Evolutionary conservation across 2,113 vertebrate genomes (phyloP).

Genomic region (Clarias gariepinus): DNA sequence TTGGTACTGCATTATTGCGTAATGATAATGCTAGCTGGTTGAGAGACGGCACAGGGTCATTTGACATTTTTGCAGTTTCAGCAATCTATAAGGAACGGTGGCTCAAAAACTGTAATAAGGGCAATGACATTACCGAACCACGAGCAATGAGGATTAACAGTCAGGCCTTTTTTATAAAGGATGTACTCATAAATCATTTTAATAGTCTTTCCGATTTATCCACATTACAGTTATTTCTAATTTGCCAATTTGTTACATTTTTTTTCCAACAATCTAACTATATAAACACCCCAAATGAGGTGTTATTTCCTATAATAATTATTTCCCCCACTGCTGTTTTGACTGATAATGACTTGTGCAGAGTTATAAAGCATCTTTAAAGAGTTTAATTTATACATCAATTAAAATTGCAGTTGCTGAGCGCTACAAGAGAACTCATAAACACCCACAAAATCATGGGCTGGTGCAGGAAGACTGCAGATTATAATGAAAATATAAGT

Average conservation of each 20-base stretch:
- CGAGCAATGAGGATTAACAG: background rate
- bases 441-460: background rate
- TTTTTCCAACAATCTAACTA: background rate
- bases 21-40: background rate
- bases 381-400: background rate
- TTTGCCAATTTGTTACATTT: background rate
- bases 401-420: background rate
- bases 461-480: background rate
- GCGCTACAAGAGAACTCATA: background rate
- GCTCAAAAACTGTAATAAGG: background rate
- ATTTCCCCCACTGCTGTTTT: slow-evolving; percentile 3
- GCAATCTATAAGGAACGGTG: background rate
- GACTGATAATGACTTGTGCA: background rate
- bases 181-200: background rate
- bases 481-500: background rate
- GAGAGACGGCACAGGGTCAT: background rate
- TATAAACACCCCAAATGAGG: background rate
- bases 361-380: background rate
- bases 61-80: background rate
- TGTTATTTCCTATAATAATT: background rate
- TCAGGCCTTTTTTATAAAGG: background rate
- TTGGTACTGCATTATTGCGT: background rate
- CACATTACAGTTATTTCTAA: background rate
- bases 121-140: background rate
- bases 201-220: background rate